Evolutionary conservation across 2,797 vertebrate genomes (phyloP).

Genomic region (Notolepis coatsorum): DNA sequence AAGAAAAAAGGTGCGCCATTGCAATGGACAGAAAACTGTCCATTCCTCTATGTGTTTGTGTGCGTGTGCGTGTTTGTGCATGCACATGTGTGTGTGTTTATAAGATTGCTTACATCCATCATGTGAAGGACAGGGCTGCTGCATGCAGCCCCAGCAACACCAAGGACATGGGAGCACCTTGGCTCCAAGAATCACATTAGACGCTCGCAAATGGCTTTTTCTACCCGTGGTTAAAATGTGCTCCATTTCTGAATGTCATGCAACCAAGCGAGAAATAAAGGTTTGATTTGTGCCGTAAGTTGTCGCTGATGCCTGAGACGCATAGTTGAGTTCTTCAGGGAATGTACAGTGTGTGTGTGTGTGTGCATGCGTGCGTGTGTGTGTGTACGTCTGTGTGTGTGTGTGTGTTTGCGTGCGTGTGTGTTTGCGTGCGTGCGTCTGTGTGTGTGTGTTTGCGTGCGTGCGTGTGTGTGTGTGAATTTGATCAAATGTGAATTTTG

Average conservation of each 20-base stretch:
- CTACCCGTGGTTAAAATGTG: slow-evolving; percentile 7
- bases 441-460: not conserved
- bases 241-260: slow-evolving; percentile 24
- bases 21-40: too few species aligned
- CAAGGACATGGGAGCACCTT: not conserved
- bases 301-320: slow-evolving; percentile 10
- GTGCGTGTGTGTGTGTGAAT: slow-evolving; percentile 10
- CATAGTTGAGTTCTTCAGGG: too few species aligned
- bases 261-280: slow-evolving; percentile 37
- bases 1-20: too few species aligned
- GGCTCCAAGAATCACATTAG: not conserved
- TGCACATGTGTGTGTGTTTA: not conserved
- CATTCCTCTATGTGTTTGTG: too few species aligned
- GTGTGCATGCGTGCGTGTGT: not conserved
- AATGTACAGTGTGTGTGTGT: not conserved
- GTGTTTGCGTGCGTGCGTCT: not conserved
- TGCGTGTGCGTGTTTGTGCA: not conserved
- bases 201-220: slow-evolving; percentile 13
- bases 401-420: slow-evolving; percentile 2
- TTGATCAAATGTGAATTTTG: slow-evolving; percentile 22
- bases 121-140: not conserved
- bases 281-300: slow-evolving; percentile 18
- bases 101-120: not conserved
- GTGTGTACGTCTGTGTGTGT: not conserved
- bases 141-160: too few species aligned